Evolutionary conservation across 2,113 vertebrate genomes (phyloP).

Genomic region (Tragelaphus strepsiceros): DNA sequence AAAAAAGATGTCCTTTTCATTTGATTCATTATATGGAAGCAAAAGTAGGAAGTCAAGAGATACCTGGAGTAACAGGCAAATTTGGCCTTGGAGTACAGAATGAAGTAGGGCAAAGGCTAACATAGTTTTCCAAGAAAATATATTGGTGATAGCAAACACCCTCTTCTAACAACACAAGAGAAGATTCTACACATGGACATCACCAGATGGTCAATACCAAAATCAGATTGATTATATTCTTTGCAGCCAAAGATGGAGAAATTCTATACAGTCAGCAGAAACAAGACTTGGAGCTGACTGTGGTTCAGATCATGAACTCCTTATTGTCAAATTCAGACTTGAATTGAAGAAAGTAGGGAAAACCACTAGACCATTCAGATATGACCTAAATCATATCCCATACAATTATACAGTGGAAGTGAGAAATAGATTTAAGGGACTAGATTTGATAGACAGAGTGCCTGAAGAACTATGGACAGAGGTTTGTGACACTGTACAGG

Average conservation of each 20-base stretch:
- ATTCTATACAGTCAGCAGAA: background rate
- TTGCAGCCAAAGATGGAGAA: background rate
- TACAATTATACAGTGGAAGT: background rate
- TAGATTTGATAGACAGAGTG: background rate
- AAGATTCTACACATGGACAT: background rate
- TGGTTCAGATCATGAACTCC: background rate
- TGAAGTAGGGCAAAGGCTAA: background rate
- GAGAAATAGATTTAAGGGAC: background rate
- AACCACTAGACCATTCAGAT: background rate
- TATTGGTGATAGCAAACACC: background rate
- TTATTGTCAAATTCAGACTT: background rate
- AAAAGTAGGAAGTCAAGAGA: background rate
- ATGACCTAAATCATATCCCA: background rate
- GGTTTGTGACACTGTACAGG: background rate
- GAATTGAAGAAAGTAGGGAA: background rate
- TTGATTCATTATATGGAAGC: background rate
- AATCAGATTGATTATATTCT: background rate
- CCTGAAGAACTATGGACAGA: background rate
- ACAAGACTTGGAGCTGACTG: background rate
- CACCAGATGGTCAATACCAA: background rate
- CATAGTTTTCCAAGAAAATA: background rate
- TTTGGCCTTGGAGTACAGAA: background rate
- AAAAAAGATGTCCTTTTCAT: background rate
- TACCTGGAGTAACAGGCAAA: background rate
- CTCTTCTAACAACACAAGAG: background rate